Evolutionary conservation across 35 echinoderm and acorn worm genomes (phyloP).

Genomic region (Chiridota heheva): DNA sequence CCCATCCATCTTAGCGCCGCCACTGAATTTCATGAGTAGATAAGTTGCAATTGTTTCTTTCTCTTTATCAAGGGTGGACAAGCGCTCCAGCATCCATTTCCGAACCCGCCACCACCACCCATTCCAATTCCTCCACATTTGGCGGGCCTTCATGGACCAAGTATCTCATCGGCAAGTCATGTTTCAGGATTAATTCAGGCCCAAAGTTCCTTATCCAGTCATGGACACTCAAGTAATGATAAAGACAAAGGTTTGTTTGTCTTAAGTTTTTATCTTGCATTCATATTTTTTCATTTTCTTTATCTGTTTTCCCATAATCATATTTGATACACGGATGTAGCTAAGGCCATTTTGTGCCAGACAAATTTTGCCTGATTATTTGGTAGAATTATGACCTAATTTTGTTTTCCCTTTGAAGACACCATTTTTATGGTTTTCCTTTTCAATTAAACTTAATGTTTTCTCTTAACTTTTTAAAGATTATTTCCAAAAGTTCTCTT

Average conservation of each 20-base stretch:
- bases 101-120: slow-evolving; percentile 90
- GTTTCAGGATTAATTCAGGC: slow-evolving; percentile 77
- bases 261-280: not conserved
- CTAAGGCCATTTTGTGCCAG: too few relatives aligned
- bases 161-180: slow-evolving; percentile 62
- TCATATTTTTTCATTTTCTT: not conserved
- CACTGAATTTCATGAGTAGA: too few relatives aligned
- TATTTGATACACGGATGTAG: too few relatives aligned
- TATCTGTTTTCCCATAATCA: not conserved
- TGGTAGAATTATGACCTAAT: too few relatives aligned
- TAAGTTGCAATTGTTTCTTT: too few relatives aligned
- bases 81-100: slow-evolving; percentile 90
- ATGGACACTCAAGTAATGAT: slow-evolving; percentile 57
- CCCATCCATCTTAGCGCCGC: too few relatives aligned
- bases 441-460: too few relatives aligned
- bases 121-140: slow-evolving; percentile 96
- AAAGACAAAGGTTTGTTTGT: slow-evolving; percentile 84
- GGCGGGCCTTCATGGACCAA: slow-evolving; percentile 53
- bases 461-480: too few relatives aligned
- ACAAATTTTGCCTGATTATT: too few relatives aligned
- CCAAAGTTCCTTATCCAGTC: slow-evolving; percentile 59
- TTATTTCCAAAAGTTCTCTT: too few relatives aligned
- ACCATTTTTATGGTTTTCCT: too few relatives aligned
- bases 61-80: slow-evolving; percentile 86
- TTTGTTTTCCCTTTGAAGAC: too few relatives aligned